phyloP scores from a whole-genome alignment of 2,797 vertebrate species.

The Botia almorhae region DNA sequence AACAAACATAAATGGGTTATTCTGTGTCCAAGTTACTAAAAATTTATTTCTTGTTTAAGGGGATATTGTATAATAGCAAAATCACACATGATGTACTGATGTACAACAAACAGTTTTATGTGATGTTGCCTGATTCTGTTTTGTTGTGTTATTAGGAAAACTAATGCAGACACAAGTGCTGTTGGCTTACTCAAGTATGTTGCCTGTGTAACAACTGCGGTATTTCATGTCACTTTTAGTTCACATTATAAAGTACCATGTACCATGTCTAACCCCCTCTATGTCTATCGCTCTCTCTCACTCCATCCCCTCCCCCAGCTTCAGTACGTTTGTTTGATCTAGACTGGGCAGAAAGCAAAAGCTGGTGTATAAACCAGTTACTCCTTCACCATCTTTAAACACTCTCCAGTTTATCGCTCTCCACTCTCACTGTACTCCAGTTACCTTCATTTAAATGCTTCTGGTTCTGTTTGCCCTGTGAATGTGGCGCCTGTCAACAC shows the following conservation, averaged over 20 bases:
- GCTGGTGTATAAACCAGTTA: not conserved
- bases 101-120: not conserved
- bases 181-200: not conserved
- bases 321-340: constrained; percentile 12
- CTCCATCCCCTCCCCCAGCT: constrained; percentile 6
- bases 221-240: not conserved
- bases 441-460: too few relatives aligned
- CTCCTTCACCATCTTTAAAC: too few relatives aligned
- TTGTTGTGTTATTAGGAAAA: not conserved
- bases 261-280: constrained; percentile 6
- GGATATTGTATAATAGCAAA: not conserved
- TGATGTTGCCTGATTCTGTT: not conserved
- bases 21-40: too few relatives aligned
- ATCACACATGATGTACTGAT: not conserved
- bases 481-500: too few relatives aligned
- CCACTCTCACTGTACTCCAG: too few relatives aligned
- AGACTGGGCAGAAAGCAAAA: too few relatives aligned
- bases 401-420: too few relatives aligned
- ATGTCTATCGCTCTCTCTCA: not conserved
- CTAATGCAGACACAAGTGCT: not conserved
- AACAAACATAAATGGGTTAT: too few relatives aligned
- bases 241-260: not conserved
- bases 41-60: too few relatives aligned
- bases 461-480: too few relatives aligned
- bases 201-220: not conserved